Evolutionary conservation across 64 coral and sea anemone species (phyloP).

Genomic region (Actinia equina): DNA sequence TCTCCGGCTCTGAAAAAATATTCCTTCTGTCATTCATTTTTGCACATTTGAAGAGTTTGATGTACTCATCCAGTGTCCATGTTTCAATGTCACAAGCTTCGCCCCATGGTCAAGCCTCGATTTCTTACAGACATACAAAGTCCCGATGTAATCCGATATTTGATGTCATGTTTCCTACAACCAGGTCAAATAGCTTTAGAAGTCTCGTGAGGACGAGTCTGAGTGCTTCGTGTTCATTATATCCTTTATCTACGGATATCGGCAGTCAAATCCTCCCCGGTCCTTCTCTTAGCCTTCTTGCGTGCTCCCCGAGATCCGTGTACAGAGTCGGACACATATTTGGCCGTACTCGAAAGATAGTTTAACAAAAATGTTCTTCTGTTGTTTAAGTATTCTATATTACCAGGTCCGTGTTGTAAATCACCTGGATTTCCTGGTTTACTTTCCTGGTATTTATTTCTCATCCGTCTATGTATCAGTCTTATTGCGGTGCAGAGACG

Average conservation of each 20-base stretch:
- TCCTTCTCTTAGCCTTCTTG: too few species aligned
- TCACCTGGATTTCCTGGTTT: too few species aligned
- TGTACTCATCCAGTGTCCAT: constrained; percentile 18
- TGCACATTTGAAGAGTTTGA: not conserved
- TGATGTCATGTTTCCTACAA: constrained; percentile 30
- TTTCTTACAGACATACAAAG: constrained; percentile 29
- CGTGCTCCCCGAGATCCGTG: too few species aligned
- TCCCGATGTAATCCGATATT: constrained; percentile 44
- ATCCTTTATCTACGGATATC: constrained; percentile 34
- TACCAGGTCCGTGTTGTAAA: too few species aligned
- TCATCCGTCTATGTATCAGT: too few species aligned
- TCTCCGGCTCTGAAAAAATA: constrained; percentile 48
- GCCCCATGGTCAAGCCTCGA: constrained; percentile 55
- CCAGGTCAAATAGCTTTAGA: constrained; percentile 32
- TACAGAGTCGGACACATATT: too few species aligned
- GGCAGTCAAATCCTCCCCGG: not conserved
- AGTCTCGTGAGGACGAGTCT: constrained; percentile 41
- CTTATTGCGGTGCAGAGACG: too few species aligned
- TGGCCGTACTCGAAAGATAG: too few species aligned
- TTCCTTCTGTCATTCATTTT: constrained; percentile 20
- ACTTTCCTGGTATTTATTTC: too few species aligned
- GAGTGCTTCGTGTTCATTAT: constrained; percentile 10
- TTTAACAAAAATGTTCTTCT: too few species aligned
- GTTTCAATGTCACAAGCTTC: constrained; percentile 36
- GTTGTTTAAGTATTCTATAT: too few species aligned